phyloP scores from a whole-genome alignment of 2,888 invertebrate species.

The Campoplex nolae region DNA sequence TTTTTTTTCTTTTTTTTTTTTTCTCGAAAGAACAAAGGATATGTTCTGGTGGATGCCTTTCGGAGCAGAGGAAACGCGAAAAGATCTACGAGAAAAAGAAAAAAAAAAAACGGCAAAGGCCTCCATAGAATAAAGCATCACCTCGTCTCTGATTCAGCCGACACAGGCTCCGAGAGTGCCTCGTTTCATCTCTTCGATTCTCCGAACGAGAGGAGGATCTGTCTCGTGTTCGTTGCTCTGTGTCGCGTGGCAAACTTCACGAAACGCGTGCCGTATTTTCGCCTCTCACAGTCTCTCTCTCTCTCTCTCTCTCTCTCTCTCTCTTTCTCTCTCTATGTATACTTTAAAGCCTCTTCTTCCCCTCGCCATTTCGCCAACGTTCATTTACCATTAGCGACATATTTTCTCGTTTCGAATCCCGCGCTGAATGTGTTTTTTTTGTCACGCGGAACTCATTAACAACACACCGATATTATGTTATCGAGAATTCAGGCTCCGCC shows the following conservation, averaged over 20 bases:
- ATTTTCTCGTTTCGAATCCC: background rate
- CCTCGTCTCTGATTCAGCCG: constrained; percentile 14
- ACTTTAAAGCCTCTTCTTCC: background rate
- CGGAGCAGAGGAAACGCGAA: constrained; percentile 1
- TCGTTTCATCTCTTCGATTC: constrained; percentile 36
- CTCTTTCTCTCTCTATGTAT: background rate
- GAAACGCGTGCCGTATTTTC: constrained; percentile 63
- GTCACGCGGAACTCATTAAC: constrained; percentile 45
- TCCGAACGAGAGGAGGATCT: constrained; percentile 34
- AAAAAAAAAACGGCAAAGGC: background rate
- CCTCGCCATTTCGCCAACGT: constrained; percentile 14
- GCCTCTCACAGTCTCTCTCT: constrained; percentile 14
- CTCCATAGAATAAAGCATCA: constrained; percentile 21
- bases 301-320: background rate
- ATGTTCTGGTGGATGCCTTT: constrained; percentile 6
- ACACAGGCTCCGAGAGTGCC: constrained; percentile 25
- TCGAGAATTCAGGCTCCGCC: constrained; percentile 29
- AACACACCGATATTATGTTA: constrained; percentile 40
- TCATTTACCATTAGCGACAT: constrained; percentile 14
- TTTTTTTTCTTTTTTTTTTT: too few species aligned
- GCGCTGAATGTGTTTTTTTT: background rate
- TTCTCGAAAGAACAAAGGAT: constrained; percentile 17
- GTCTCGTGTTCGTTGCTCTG: constrained; percentile 19
- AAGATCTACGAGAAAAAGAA: constrained; percentile 40
- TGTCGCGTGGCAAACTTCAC: constrained; percentile 62